Evolutionary conservation across 1,140 invertebrate genomes (phyloP), one percentile per base, ranked within the genome.

Genomic region (Idris sp.): DNA sequence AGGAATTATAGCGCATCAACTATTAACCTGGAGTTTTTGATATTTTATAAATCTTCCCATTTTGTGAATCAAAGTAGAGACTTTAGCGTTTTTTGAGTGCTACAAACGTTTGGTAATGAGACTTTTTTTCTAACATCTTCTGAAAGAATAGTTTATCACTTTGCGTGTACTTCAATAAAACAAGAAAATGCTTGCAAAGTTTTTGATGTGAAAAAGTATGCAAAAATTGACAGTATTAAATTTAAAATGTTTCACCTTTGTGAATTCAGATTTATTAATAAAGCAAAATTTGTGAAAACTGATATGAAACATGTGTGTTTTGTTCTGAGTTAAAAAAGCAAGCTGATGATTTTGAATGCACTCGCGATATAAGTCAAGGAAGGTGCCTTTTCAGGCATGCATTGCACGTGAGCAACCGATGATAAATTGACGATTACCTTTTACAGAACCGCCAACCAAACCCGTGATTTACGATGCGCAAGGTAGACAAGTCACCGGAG

Each of bases 391-490:
- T 76, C 51, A 64, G 38, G 48, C 67, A 76, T 76, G 65, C 61
- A 71, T 14, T 11, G 10, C 51, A 67, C 58, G 74, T 58, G 43
- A 38, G 48, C 53, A 68, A 68, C 67, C 43, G 56, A 76, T 72
- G 74, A 76, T 76, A 72, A 76, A 72, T 76, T 61, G 74, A 68
- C 56, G 61, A 76, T 76, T 56, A 68, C 74, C 72, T 83, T 86
- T 85, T 89, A 26, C 87, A 95, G 94, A 93, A 79, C 91, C 92
- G 25, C 94, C 94, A 22, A 92, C 92, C 62, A 89, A 90, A 43
- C 93, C 93, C 10, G 89, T 92, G 80, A 93, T 96, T 83, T 93
- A 94, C 80, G 93, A 95, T 82, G 91, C 91, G 15, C 91, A 94
- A 84, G 94, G 94, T 40, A 90, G 91, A 78, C 91, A 94, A 83